Conservation (phyloP, 2,888 invertebrate genomes). For the Nematopogon swammerdamellus region DNA sequence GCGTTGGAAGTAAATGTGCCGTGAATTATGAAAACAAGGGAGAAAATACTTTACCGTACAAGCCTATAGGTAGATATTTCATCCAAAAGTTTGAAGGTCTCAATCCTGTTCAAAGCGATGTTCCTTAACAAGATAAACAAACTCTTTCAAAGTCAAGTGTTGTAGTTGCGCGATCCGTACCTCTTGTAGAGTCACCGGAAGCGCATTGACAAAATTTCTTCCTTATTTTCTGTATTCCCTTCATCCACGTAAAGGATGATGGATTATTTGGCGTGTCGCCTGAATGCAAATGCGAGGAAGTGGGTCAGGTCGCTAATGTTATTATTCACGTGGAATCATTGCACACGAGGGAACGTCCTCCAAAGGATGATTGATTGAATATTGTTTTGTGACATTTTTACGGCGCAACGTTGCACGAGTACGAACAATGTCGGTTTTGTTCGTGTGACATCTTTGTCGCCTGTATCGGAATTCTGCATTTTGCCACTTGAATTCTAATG, state of each 20-base stretch:
- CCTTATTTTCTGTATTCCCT: slow-evolving; percentile 25
- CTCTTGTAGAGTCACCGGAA: neutral
- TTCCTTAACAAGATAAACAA: neutral
- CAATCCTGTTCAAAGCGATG: no score
- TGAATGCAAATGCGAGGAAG: slow-evolving; percentile 51
- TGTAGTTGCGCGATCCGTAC: neutral
- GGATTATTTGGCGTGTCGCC: slow-evolving; percentile 33
- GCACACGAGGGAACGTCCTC: slow-evolving; percentile 25
- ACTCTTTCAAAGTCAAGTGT: neutral
- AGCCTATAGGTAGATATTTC: no score
- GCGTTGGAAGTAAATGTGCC: no score
- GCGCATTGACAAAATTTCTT: neutral
- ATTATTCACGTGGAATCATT: slow-evolving; percentile 41
- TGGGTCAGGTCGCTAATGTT: slow-evolving; percentile 43
- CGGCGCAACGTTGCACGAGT: slow-evolving; percentile 24
- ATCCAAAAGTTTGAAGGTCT: no score
- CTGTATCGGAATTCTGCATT: no score
- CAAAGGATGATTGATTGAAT: slow-evolving; percentile 46
- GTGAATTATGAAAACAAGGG: no score
- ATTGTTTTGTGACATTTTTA: slow-evolving; percentile 41
- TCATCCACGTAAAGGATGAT: slow-evolving; percentile 39
- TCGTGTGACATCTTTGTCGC: no score
- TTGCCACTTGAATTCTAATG: no score
- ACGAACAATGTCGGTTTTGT: no score
- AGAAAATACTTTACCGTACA: no score